A percentile compares a stretch with the other conserved stretches of the same genome.
These are phyloP conservation scores for Notocelia uddmanniana DNA, from an alignment of 2,888 invertebrate species.

Conservation along the genomic window DNA sequence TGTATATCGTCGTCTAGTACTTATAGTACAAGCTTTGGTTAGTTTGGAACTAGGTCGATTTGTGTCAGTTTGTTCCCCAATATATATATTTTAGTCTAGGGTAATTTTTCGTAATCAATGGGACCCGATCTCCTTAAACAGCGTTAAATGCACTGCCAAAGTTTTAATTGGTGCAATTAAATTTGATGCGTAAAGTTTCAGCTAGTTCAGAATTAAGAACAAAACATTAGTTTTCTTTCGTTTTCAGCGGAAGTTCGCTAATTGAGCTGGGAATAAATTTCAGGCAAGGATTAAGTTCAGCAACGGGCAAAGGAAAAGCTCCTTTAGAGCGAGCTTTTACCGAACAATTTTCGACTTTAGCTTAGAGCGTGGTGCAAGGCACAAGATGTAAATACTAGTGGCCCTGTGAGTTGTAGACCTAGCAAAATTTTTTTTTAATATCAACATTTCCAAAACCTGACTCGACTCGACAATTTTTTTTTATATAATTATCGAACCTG, in stretches of 20 bases:
- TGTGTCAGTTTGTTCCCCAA: no score
- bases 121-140: neutral
- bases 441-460: no score
- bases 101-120: no score
- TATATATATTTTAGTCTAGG: no score
- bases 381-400: neutral
- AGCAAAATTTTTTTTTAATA: no score
- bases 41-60: no score
- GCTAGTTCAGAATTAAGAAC: constrained; percentile 36
- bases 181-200: constrained; percentile 24
- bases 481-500: no score
- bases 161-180: constrained; percentile 23
- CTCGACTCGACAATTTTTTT: no score
- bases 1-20: no score
- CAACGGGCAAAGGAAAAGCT: constrained; percentile 47
- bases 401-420: no score
- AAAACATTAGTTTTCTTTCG: constrained; percentile 44
- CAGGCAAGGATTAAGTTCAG: constrained; percentile 49
- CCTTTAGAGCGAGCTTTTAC: constrained; percentile 47
- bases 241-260: constrained; percentile 47
- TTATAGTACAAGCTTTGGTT: no score
- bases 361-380: constrained; percentile 31
- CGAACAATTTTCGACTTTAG: constrained; percentile 44
- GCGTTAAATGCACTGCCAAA: constrained; percentile 10
- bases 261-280: constrained; percentile 51